Evolutionary conservation across 2,113 vertebrate species (phyloP), one percentile per base, ranked within the genome.

Genomic region (Protomyctophum bolini): DNA sequence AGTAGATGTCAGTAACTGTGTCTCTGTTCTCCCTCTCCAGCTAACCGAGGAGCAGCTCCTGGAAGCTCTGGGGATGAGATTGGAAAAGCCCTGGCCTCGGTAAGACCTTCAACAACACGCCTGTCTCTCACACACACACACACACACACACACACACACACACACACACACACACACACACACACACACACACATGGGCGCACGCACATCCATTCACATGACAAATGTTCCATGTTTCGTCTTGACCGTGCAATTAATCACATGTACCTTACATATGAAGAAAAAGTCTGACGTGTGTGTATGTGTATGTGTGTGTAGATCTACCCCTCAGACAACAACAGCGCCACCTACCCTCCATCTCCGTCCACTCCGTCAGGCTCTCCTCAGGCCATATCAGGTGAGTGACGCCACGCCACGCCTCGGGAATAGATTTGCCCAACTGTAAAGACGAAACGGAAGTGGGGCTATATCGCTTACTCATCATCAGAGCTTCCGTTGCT

Each of bases 51-150:
- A 62, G 89, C 88, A 59, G 89, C 94, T 0, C 93, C 96, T 4
- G 93, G 96, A 76, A 99, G 98, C 89, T 98, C 98, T 0, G 97
- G 98, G 45, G 98, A 97, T 0, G 98, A 97, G 6, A 96, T 99
- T 7, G 98, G 97, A 83, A 99, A 99, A 92, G 98, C 98, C 6
- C 89, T 99, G 80, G 97, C 96, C 84, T 99, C 97, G 80, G 98
- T 99, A 91, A 96, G 96, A 6, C 48, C 15, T 41, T 15, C n/a
- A 63, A 48, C n/a, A 63, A 48, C 61, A 59, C 9, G 7, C 6
- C n/a, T 4, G 66, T 54, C 21, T 41, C 33, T 1, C 33, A 62
- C 4, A 6, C 11, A 11, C n/a, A 7, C 28, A 65, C 47, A 15
- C 8, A 6, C 66, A 50, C 4, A 51, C 29, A 29, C 10, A 8